phyloP scores from a whole-genome alignment of 2,113 vertebrate genomes.

The Bothrops jararaca region DNA sequence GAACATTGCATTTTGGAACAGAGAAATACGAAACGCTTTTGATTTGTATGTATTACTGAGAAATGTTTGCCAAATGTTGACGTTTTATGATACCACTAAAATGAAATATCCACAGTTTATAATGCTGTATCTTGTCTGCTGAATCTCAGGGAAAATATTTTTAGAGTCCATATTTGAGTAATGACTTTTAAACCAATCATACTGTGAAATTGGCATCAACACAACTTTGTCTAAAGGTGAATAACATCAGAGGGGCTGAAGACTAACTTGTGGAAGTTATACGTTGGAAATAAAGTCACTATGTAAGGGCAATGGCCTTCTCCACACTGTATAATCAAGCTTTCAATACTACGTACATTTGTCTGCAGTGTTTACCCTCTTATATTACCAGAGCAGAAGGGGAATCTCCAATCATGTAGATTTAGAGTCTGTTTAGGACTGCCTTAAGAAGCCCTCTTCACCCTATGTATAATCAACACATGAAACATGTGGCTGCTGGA shows the following conservation, averaged over 20 bases:
- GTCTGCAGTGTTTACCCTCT: background rate
- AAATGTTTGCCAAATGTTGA: background rate
- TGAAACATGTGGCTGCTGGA: background rate
- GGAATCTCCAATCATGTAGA: background rate
- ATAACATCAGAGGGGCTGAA: background rate
- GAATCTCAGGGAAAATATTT: background rate
- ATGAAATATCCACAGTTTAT: background rate
- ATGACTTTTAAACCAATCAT: background rate
- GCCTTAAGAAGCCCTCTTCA: background rate
- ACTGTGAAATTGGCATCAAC: background rate
- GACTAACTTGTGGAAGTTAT: background rate
- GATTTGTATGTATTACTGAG: background rate
- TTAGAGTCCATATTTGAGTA: background rate
- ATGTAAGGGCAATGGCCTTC: background rate
- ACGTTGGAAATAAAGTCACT: background rate
- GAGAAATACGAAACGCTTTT: background rate
- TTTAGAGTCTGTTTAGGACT: background rate
- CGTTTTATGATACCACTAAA: background rate
- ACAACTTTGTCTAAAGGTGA: background rate
- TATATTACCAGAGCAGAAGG: background rate
- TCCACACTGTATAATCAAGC: background rate
- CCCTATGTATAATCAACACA: background rate
- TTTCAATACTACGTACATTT: background rate
- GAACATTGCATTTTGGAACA: background rate
- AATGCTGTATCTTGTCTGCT: background rate